Percentiles rank a stretch among this genome's conserved stretches.
These are phyloP conservation scores for Daphoenositta chrysoptera DNA, from an alignment of 2,113 vertebrate genomes.

Conservation along the genomic window DNA sequence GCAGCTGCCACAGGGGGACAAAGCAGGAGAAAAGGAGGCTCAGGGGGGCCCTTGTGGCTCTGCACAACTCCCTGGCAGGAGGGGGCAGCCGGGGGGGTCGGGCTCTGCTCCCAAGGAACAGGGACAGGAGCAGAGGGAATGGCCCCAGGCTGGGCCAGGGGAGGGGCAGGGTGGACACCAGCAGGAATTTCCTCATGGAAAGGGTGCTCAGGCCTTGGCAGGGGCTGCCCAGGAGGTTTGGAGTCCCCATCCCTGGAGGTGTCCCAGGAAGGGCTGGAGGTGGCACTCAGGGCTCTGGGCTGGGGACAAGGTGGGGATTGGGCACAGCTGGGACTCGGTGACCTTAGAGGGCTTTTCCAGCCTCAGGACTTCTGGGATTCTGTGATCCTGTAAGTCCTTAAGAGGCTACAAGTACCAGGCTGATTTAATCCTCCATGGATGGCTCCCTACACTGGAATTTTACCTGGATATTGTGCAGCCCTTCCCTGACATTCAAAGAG, in stretches of 20 bases:
- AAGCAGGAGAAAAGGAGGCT: not conserved
- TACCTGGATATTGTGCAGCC: not conserved
- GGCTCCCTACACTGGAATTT: not conserved
- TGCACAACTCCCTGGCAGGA: not conserved
- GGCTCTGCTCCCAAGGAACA: not conserved
- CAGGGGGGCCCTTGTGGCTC: not conserved
- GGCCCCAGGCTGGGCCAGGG: not conserved
- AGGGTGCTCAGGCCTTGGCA: rapidly evolving
- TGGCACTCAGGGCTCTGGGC: not conserved
- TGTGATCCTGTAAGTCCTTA: not conserved
- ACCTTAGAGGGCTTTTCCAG: not conserved
- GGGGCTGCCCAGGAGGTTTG: not conserved
- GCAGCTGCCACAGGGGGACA: not conserved
- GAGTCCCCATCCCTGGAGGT: not conserved
- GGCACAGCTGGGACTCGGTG: not conserved
- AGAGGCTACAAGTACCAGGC: not conserved
- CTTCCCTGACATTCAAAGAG: not conserved
- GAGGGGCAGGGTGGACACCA: not conserved
- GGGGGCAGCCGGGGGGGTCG: rapidly evolving
- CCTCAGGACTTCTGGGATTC: not conserved
- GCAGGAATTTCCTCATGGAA: not conserved
- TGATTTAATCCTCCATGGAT: not conserved
- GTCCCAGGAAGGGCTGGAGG: rapidly evolving
- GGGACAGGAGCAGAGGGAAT: not conserved
- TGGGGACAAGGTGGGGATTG: not conserved